Conservation (phyloP, 2,113 vertebrate genomes). For the Amphiprion percula region DNA sequence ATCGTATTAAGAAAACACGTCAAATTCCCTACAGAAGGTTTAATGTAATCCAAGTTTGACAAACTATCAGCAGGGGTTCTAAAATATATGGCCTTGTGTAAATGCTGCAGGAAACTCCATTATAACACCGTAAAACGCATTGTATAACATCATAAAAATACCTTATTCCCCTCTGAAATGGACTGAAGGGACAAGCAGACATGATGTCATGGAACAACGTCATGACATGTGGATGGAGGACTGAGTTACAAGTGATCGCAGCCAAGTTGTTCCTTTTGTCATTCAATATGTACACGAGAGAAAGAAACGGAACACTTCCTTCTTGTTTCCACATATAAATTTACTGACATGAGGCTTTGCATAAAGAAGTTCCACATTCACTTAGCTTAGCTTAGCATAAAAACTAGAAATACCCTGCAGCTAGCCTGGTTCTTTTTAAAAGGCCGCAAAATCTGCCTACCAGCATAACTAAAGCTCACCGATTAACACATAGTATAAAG, state of each 20-base stretch:
- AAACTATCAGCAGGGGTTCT: constrained; percentile 53
- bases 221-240: constrained; percentile 37
- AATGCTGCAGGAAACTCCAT: constrained; percentile 55
- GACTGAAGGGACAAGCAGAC: constrained; percentile 60
- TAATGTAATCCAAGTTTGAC: constrained; percentile 54
- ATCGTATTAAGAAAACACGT: constrained; percentile 36
- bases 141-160: constrained; percentile 69
- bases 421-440: background rate
- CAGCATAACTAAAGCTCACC: no score
- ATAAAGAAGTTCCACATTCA: background rate
- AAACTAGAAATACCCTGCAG: background rate
- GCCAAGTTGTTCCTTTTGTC: constrained; percentile 42
- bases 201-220: constrained; percentile 60
- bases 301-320: constrained; percentile 32
- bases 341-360: background rate
- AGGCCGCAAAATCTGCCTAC: background rate
- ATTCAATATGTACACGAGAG: constrained; percentile 26
- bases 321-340: constrained; percentile 14
- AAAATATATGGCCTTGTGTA: constrained; percentile 55
- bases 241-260: constrained; percentile 37
- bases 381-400: constrained; percentile 16
- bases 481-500: no score
- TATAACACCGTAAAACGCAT: constrained; percentile 69
- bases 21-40: constrained; percentile 38
- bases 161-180: constrained; percentile 46